Evolutionary conservation across 2,888 invertebrate species (phyloP), one percentile per base, ranked within the genome.

Genomic region (Halocaridina rubra): DNA sequence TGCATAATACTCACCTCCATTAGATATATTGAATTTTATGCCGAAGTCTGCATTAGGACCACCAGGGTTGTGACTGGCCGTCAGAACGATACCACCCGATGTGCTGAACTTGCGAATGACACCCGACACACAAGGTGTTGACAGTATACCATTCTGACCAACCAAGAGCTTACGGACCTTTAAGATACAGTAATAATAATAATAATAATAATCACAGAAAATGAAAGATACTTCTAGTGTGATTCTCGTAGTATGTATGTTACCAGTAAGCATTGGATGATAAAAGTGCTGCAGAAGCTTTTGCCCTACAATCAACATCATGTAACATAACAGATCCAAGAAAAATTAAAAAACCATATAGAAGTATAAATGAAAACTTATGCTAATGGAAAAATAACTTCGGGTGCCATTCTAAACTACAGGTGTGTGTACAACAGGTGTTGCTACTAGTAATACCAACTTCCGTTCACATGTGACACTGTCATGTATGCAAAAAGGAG

Each of bases 41-140:
- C 99, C 99, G 91, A 99, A 99, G 92, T 99, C 99, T 88, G 96
- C 96, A 90, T 98, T 94, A 7, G 97, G 97, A 46, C 99, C 99
- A 79, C 99, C 99, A 0, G 99, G 99, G 92, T 99, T 99, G 92
- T 99, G 99, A 19, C 98, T 98, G 0, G 99, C 99, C 0, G 99
- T 99, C 61, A 99, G 93, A 59, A 99, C 96, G 89, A 99, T 98
- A 13, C 99, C 99, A 89, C 98, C 98, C 93, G 91, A 71, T 10
- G 84, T 94, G 90, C 95, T 94, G 90, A 95, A 94, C 91, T 96
- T 95, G 81, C 99, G 94, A 90, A 99, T 99, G 86, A 99, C 93
- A 90, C 95, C 95, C 0, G 99, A 99, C 0, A 98, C 97, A 0
- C 99, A 98, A 4, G 99, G 99, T 0, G 99, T 99, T 8, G 99